These are phyloP conservation scores for Druon quercuslanigerum DNA, from an alignment of 1,140 invertebrate genomes.

Conservation along the genomic window DNA sequence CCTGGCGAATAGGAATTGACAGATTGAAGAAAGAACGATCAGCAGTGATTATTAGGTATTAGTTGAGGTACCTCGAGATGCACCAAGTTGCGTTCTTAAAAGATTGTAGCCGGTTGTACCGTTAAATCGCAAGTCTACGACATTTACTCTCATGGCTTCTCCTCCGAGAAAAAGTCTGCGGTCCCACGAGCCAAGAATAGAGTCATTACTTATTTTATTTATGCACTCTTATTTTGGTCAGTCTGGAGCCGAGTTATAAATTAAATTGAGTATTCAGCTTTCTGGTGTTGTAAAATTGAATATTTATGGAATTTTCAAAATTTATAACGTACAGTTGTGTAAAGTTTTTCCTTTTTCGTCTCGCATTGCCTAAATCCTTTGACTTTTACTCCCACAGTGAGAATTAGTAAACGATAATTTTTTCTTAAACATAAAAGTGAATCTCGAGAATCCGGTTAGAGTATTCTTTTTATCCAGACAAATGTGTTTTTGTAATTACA, in stretches of 20 bases:
- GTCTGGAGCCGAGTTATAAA: background rate
- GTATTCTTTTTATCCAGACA: too few relatives aligned
- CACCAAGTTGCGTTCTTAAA: constrained; percentile 16
- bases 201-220: constrained; percentile 25
- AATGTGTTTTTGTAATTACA: too few relatives aligned
- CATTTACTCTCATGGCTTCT: background rate
- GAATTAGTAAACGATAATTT: too few relatives aligned
- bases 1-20: background rate
- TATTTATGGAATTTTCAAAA: too few relatives aligned
- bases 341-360: too few relatives aligned
- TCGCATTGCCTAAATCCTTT: too few relatives aligned
- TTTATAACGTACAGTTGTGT: too few relatives aligned
- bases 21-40: constrained; percentile 2
- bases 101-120: constrained; percentile 17
- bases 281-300: too few relatives aligned
- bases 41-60: constrained; percentile 6
- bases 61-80: background rate
- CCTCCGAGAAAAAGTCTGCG: background rate
- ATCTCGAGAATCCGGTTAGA: too few relatives aligned
- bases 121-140: constrained; percentile 21
- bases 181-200: background rate
- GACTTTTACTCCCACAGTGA: too few relatives aligned
- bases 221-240: background rate
- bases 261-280: background rate
- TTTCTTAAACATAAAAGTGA: too few relatives aligned